Percentiles rank a stretch among this genome's conserved stretches.
Evolutionary conservation across 2,888 invertebrate species (phyloP).

Genomic region (Drosophila birchii): DNA sequence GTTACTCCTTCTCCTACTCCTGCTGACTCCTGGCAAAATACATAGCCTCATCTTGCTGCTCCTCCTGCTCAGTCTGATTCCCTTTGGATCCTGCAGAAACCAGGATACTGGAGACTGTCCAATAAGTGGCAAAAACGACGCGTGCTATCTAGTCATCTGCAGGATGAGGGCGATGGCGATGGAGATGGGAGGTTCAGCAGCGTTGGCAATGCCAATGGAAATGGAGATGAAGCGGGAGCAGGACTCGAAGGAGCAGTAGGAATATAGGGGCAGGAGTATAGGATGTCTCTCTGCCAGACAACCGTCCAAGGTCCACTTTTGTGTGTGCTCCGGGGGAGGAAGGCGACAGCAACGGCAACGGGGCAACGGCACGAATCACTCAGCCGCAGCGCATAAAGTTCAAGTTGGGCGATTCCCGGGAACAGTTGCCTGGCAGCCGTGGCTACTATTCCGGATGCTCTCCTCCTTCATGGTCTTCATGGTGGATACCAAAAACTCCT

Average conservation of each 20-base stretch:
- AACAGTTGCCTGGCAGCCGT: slow-evolving; percentile 57
- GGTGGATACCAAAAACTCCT: slow-evolving; percentile 38
- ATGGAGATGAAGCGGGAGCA: background rate
- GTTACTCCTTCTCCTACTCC: background rate
- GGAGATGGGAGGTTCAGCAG: background rate
- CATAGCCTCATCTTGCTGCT: slow-evolving; percentile 15
- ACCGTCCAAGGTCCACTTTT: slow-evolving; percentile 64
- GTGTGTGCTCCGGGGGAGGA: background rate
- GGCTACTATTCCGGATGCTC: slow-evolving; percentile 1
- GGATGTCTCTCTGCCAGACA: slow-evolving; percentile 31
- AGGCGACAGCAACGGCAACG: background rate
- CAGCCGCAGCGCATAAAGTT: slow-evolving; percentile 75
- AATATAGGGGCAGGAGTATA: background rate
- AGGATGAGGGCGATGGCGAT: slow-evolving; percentile 1
- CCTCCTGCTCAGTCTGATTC: slow-evolving; percentile 1
- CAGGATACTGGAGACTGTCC: slow-evolving; percentile 56
- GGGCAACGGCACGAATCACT: slow-evolving; percentile 64
- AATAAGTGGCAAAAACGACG: slow-evolving; percentile 74
- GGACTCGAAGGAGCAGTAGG: background rate
- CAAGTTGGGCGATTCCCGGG: slow-evolving; percentile 61
- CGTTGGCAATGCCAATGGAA: slow-evolving; percentile 17
- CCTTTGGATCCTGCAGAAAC: slow-evolving; percentile 18
- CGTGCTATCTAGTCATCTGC: slow-evolving; percentile 67
- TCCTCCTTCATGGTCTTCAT: background rate
- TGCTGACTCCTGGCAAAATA: slow-evolving; percentile 12